Evolutionary conservation across 2,797 vertebrate genomes (phyloP).

Genomic region (Cirrhinus molitorella): DNA sequence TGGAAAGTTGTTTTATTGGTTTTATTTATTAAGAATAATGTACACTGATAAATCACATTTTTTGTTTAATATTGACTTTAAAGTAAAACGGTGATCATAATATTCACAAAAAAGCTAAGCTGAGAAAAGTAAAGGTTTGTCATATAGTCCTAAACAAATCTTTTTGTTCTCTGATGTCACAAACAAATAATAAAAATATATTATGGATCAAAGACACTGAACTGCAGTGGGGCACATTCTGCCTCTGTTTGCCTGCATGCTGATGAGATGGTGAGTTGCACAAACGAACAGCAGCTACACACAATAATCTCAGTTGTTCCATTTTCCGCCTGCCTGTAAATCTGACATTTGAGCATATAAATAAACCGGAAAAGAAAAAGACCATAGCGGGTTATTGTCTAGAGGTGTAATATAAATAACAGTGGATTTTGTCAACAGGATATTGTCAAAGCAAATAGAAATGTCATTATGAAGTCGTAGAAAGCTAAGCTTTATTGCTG

Average conservation of each 20-base stretch:
- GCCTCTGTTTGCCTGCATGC: background rate
- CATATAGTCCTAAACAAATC: background rate
- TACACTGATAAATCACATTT: background rate
- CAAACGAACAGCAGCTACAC: constrained; percentile 32
- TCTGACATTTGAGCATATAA: constrained; percentile 48
- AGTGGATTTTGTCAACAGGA: constrained; percentile 29
- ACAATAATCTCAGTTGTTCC: constrained; percentile 26
- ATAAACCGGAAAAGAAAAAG: constrained; percentile 28
- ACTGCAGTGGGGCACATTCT: background rate
- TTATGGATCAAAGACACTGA: constrained; percentile 20
- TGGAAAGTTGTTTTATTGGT: background rate
- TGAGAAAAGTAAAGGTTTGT: background rate
- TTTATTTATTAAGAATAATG: background rate
- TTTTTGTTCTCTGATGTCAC: constrained; percentile 16
- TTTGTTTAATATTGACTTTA: background rate
- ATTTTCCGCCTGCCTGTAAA: constrained; percentile 27
- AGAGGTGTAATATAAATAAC: constrained; percentile 31
- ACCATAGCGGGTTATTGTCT: constrained; percentile 12
- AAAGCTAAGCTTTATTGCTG: constrained; percentile 13
- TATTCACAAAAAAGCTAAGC: background rate
- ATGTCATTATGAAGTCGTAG: constrained; percentile 31
- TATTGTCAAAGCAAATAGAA: constrained; percentile 38
- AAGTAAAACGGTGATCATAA: background rate
- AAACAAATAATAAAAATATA: constrained; percentile 1
- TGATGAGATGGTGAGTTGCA: background rate